Evolutionary conservation across 1,140 invertebrate genomes (phyloP).

Genomic region (Monochamus saltuarius): DNA sequence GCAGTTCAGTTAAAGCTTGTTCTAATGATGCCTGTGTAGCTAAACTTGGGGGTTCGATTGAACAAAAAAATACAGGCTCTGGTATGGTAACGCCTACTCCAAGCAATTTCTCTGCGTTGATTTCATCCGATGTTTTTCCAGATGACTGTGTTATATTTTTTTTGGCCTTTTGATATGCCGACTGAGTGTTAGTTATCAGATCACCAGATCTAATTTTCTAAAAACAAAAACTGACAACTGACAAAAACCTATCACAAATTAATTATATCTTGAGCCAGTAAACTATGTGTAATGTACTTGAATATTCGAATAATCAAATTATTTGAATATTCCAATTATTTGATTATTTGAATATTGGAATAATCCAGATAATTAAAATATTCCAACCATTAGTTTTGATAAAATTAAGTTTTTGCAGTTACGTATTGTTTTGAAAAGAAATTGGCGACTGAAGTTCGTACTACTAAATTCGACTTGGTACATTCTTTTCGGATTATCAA

Average conservation of each 20-base stretch:
- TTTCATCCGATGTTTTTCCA: constrained; percentile 29
- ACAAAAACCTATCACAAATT: constrained; percentile 20
- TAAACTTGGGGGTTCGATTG: constrained; percentile 87
- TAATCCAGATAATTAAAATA: too few species aligned
- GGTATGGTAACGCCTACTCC: constrained; percentile 59
- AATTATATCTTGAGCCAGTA: constrained; percentile 18
- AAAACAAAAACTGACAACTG: too few species aligned
- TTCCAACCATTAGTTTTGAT: too few species aligned
- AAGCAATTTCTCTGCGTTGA: constrained; percentile 49
- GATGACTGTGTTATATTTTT: constrained; percentile 54
- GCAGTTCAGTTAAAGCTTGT: constrained; percentile 77
- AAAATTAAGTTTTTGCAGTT: too few species aligned
- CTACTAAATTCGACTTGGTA: too few species aligned
- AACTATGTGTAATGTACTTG: too few species aligned
- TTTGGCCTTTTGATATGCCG: constrained; percentile 59
- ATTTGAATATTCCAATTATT: too few species aligned
- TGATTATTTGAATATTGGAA: too few species aligned
- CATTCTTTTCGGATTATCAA: too few species aligned
- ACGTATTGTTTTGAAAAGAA: too few species aligned
- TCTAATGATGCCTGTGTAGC: constrained; percentile 78
- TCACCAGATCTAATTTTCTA: constrained; percentile 78
- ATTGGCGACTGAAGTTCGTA: too few species aligned
- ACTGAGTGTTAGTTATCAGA: constrained; percentile 68
- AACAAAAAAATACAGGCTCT: constrained; percentile 96
- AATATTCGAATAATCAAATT: too few species aligned